phyloP scores from a whole-genome alignment of 2,888 invertebrate species.

The Heteromurus nitidus region DNA sequence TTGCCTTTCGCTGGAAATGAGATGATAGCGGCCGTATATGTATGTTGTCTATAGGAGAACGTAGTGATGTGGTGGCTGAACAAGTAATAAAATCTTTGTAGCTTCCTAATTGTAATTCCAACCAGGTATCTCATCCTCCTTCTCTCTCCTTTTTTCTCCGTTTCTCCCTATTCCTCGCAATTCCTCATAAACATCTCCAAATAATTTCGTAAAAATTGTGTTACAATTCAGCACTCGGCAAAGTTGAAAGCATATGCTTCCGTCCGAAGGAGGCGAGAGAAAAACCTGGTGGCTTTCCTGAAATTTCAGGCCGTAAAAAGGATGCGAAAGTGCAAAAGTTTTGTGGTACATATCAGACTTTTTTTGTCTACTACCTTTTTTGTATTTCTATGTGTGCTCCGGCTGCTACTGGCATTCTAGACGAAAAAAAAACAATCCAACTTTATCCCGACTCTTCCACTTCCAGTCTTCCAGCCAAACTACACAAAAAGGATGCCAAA shows the following conservation, averaged over 20 bases:
- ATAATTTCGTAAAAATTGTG: conserved; percentile 58
- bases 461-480: neutral
- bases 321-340: conserved; percentile 58
- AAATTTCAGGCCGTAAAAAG: conserved; percentile 35
- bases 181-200: conserved; percentile 56
- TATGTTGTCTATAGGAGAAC: neutral
- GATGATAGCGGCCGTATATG: neutral
- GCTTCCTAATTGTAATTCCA: conserved; percentile 52
- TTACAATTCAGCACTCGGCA: conserved; percentile 35
- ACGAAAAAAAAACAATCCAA: conserved; percentile 36
- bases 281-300: conserved; percentile 15
- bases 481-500: neutral
- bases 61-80: conserved; percentile 23
- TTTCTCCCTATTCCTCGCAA: neutral
- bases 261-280: neutral
- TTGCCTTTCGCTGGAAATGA: conserved; percentile 5
- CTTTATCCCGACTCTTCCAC: conserved; percentile 5
- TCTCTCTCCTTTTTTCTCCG: neutral
- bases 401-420: conserved; percentile 22
- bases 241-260: conserved; percentile 24
- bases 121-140: conserved; percentile 46
- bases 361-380: conserved; percentile 27
- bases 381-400: neutral
- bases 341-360: conserved; percentile 40
- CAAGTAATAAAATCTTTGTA: conserved; percentile 57